Base-by-base conservation (phyloP, 1,140 invertebrate genomes). In the Thrips palmi region DNA sequence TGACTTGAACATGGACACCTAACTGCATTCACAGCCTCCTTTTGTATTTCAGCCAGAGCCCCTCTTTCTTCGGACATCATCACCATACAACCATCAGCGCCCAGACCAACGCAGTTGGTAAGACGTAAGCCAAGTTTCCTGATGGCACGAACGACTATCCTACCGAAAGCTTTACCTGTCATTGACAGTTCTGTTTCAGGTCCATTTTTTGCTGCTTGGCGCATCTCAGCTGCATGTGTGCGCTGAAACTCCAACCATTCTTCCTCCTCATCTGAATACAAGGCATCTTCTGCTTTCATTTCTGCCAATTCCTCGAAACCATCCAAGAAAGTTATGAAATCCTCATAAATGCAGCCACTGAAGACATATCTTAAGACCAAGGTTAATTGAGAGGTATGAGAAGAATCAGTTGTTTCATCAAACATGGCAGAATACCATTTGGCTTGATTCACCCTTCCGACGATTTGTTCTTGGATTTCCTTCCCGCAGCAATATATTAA, bases 361-460 rank as follows among this genome's bases (percentile, higher is more conserved):
- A 41, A 35, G 7, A 45, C 14, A 45, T 53, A 52, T 3, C 50
- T 28, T 11, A 51, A 22, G 12, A 40, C 38, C 7, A 52, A 29
- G 28, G 44, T 46, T 8, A 52, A 20, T 40, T 54, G 52, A 19
- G 47, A 44, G 29, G 37, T 47, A 25, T 49, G 41, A 17, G 47
- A 32, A 10, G 48, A 28, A 41, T 52, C 52, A 17, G 50, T 51
- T 12, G 49, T 53, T 45, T 54, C 52, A 38, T 53, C 47, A 32
- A 52, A 50, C 6, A 53, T 43, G 14, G 52, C 44, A 11, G 42
- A 39, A 33, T 41, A 52, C 35, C 31, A 46, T 20, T 31, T 44
- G 11, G 41, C 35, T 37, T 40, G 20, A 35, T 45, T 33, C 10
- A 54, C 40, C 39, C 37, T 40, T 21, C 30, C 20, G 8, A 49